Percentiles rank a stretch among this genome's conserved stretches.
Conservation (phyloP, 2,797 vertebrate species). For the Tympanoctomys barrerae region DNA sequence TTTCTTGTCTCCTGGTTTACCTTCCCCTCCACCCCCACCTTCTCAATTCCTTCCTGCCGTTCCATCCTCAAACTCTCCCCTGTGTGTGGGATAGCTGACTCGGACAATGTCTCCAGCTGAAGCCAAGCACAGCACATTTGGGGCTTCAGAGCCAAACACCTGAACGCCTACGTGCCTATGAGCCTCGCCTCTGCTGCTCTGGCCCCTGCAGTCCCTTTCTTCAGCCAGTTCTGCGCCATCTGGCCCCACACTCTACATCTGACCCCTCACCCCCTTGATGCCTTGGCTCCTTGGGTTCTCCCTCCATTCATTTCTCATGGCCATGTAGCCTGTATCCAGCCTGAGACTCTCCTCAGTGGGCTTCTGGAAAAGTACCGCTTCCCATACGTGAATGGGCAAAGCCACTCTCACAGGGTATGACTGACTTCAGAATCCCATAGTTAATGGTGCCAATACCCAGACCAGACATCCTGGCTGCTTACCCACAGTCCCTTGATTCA, state of each 20-base stretch:
- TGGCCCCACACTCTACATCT: background rate
- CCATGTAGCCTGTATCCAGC: background rate
- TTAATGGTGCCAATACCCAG: background rate
- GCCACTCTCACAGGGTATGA: background rate
- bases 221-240: background rate
- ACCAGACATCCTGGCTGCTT: background rate
- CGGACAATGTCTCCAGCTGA: background rate
- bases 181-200: background rate
- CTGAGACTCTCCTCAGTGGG: background rate
- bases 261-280: background rate
- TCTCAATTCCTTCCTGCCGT: constrained; percentile 55
- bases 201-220: background rate
- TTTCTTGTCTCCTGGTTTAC: constrained; percentile 50
- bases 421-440: background rate
- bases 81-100: constrained; percentile 4
- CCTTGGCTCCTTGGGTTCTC: background rate
- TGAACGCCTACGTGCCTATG: background rate
- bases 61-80: constrained; percentile 21
- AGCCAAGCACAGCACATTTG: background rate
- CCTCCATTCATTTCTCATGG: background rate
- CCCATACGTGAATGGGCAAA: background rate
- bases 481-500: background rate
- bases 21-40: background rate
- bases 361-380: background rate
- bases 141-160: background rate